Evolutionary conservation across 2,888 invertebrate genomes (phyloP).

Genomic region (Parasteatoda lunata): DNA sequence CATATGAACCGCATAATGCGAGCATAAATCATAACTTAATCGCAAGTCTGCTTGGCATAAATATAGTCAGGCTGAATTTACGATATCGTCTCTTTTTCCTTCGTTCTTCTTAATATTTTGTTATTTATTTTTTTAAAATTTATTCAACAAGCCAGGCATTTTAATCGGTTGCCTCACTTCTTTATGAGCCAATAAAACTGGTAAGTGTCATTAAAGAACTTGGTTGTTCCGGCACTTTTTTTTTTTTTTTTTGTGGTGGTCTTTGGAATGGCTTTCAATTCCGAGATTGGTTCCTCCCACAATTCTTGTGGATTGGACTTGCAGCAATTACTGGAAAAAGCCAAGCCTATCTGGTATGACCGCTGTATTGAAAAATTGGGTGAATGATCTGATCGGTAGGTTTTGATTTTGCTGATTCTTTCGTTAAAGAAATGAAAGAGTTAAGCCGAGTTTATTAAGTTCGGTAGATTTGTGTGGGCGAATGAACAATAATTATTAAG

Average conservation of each 20-base stretch:
- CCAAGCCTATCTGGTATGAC: slow-evolving; percentile 3
- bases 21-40: slow-evolving; percentile 51
- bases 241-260: slow-evolving; percentile 17
- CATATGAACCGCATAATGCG: slow-evolving; percentile 24
- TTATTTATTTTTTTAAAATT: slow-evolving; percentile 40
- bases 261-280: background rate
- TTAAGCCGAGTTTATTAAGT: too few relatives aligned
- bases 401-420: too few relatives aligned
- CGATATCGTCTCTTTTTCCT: slow-evolving; percentile 30
- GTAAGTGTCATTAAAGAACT: slow-evolving; percentile 55
- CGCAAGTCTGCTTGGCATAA: slow-evolving; percentile 21
- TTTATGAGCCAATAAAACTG: slow-evolving; percentile 61
- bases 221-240: slow-evolving; percentile 43
- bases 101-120: slow-evolving; percentile 18
- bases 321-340: background rate
- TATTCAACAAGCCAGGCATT: slow-evolving; percentile 47
- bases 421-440: too few relatives aligned
- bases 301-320: background rate
- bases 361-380: background rate
- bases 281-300: background rate
- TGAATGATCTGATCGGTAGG: background rate
- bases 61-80: slow-evolving; percentile 19
- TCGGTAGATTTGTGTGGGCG: too few relatives aligned
- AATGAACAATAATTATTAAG: too few relatives aligned
- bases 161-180: slow-evolving; percentile 42